These are phyloP conservation scores for Lerista edwardsae DNA, from an alignment of 2,797 vertebrate species.

Conservation along the genomic window DNA sequence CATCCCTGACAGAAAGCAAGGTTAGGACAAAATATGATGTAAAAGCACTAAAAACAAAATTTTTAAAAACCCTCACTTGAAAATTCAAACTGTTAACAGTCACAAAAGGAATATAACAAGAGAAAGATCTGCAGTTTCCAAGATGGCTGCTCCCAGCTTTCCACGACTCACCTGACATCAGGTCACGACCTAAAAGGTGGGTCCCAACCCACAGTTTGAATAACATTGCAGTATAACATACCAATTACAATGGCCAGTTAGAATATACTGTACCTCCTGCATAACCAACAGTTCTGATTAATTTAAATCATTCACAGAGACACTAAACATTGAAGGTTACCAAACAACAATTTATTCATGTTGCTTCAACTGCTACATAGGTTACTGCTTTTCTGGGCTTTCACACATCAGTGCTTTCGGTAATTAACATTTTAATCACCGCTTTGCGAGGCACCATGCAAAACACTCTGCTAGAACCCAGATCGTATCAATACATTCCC, in stretches of 20 bases:
- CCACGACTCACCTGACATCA: too few species aligned
- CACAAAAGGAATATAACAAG: too few species aligned
- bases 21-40: too few species aligned
- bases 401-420: background rate
- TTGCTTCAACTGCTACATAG: background rate
- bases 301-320: background rate
- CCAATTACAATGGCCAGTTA: background rate
- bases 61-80: too few species aligned
- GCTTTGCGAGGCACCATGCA: background rate
- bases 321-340: background rate
- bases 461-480: background rate
- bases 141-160: too few species aligned
- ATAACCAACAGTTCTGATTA: background rate
- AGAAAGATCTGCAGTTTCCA: too few species aligned
- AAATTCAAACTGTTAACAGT: too few species aligned
- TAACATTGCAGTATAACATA: background rate
- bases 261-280: background rate
- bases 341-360: background rate
- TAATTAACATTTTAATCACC: conserved; percentile 8
- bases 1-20: too few species aligned
- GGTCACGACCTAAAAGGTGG: too few species aligned
- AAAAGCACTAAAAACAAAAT: too few species aligned
- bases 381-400: background rate
- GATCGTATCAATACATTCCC: background rate
- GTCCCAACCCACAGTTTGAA: too few species aligned